Percentiles rank a stretch among this genome's conserved stretches.
These are phyloP conservation scores for Erethizon dorsatum DNA, from an alignment of 2,797 vertebrate genomes.

Conservation along the genomic window DNA sequence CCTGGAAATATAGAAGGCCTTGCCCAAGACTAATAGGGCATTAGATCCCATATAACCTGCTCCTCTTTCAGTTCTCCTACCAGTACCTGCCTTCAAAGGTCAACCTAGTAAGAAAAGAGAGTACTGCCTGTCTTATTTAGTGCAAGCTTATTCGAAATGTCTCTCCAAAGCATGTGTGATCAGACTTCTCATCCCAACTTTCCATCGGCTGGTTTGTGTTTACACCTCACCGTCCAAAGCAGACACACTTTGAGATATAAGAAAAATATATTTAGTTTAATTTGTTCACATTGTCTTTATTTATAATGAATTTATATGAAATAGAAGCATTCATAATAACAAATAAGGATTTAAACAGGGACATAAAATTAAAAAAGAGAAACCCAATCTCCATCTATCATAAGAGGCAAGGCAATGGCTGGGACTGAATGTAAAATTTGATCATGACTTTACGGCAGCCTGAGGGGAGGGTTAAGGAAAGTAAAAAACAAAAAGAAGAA, in stretches of 20 bases:
- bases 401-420: neutral
- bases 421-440: slow-evolving; percentile 30
- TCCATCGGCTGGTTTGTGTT: neutral
- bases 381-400: neutral
- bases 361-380: slow-evolving; percentile 21
- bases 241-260: neutral
- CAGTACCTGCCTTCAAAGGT: neutral
- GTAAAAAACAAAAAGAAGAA: neutral
- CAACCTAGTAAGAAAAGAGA: neutral
- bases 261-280: slow-evolving; percentile 33
- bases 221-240: neutral
- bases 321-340: slow-evolving; percentile 4
- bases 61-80: neutral
- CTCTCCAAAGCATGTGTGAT: neutral
- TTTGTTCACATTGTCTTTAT: neutral
- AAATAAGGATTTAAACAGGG: neutral
- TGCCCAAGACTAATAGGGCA: neutral
- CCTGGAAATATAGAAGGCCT: neutral
- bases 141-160: neutral
- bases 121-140: neutral
- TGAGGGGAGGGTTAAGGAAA: neutral
- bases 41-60: neutral
- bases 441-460: slow-evolving; percentile 1
- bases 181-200: neutral
- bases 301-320: slow-evolving; percentile 4